Evolutionary conservation across 2,888 invertebrate species (phyloP).

Genomic region (Megamerina dolium): DNA sequence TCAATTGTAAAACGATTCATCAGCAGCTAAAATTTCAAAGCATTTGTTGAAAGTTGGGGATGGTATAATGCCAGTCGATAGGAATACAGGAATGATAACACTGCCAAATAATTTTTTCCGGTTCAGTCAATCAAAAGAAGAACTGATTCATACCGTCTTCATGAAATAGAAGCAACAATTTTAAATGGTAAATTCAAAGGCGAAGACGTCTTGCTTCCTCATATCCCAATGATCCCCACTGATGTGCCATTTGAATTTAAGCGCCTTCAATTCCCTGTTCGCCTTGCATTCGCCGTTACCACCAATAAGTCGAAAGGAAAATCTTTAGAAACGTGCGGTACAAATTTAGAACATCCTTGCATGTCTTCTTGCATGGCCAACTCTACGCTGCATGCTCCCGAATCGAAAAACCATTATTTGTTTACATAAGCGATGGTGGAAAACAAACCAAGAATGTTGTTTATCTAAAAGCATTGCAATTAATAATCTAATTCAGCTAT

Average conservation of each 20-base stretch:
- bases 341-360: conserved; percentile 1
- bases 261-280: conserved; percentile 11
- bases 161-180: conserved; percentile 27
- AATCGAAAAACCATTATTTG: neutral
- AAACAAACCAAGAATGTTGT: conserved; percentile 4
- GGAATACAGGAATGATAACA: conserved; percentile 20
- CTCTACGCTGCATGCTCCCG: neutral
- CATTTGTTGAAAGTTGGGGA: conserved; percentile 12
- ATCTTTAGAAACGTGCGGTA: neutral
- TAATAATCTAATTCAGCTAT: too few species aligned
- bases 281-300: conserved; percentile 16
- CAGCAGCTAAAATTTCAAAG: conserved; percentile 2
- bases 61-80: conserved; percentile 21
- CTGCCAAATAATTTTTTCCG: conserved; percentile 24
- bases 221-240: too few species aligned
- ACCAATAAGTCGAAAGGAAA: conserved; percentile 9
- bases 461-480: neutral
- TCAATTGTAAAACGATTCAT: conserved; percentile 4
- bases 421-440: too few species aligned
- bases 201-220: conserved; percentile 8
- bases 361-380: conserved; percentile 4
- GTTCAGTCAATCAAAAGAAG: conserved; percentile 18
- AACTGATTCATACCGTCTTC: conserved; percentile 17
- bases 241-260: conserved; percentile 14
- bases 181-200: conserved; percentile 18